Percentiles rank a stretch among this genome's conserved stretches.
Evolutionary conservation across 1,140 invertebrate species (phyloP).

Genomic region (Bursaphelenchus mucronatus): DNA sequence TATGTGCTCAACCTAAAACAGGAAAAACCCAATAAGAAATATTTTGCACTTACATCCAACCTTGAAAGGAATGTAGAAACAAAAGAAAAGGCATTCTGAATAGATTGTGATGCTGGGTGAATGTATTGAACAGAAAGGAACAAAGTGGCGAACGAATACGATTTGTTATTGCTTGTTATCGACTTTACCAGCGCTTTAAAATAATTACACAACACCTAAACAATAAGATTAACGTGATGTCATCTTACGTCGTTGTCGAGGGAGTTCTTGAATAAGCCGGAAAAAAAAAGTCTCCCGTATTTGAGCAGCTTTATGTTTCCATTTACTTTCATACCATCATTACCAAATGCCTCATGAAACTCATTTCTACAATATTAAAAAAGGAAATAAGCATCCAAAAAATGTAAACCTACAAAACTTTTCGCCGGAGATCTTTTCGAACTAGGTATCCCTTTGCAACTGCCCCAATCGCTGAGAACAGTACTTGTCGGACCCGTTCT

Average conservation of each 20-base stretch:
- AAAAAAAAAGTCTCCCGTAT: constrained; percentile 10
- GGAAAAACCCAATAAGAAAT: not conserved
- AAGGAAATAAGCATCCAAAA: not conserved
- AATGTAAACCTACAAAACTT: not conserved
- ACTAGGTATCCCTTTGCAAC: constrained; percentile 18
- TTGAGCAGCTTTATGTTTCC: constrained; percentile 22
- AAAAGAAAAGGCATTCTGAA: constrained; percentile 25
- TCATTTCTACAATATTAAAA: constrained; percentile 8
- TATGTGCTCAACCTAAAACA: constrained; percentile 29
- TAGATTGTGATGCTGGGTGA: constrained; percentile 31
- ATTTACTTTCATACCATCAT: constrained; percentile 1
- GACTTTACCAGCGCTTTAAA: constrained; percentile 18
- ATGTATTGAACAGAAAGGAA: constrained; percentile 42
- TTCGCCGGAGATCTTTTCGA: constrained; percentile 21
- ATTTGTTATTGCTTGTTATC: constrained; percentile 25
- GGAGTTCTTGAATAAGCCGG: not conserved
- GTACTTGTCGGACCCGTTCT: constrained; percentile 13
- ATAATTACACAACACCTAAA: constrained; percentile 4
- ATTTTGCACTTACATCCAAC: constrained; percentile 26
- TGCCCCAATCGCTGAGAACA: constrained; percentile 13
- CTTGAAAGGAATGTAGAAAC: constrained; percentile 22
- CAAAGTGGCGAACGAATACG: constrained; percentile 34
- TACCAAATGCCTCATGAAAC: constrained; percentile 9
- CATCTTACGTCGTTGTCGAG: constrained; percentile 8
- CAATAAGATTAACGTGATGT: constrained; percentile 12